These are phyloP conservation scores for Oostethus manadensis DNA, from an alignment of 2,113 vertebrate genomes.

Conservation along the genomic window DNA sequence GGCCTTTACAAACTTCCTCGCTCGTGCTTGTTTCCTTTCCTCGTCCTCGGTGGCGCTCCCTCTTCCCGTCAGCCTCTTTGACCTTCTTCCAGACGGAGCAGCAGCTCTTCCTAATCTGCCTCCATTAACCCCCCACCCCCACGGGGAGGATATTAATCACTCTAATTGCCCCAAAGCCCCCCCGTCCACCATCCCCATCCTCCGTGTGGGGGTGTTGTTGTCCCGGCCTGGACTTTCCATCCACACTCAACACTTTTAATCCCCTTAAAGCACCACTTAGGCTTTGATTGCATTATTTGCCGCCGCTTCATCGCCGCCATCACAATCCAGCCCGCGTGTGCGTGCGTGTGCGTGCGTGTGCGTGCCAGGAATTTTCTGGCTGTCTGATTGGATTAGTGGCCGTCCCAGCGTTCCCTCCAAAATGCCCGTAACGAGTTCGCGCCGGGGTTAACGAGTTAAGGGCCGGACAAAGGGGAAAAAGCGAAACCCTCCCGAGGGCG, in stretches of 20 bases:
- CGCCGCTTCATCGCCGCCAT: slow-evolving; percentile 30
- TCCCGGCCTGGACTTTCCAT: background rate
- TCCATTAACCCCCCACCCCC: slow-evolving; percentile 49
- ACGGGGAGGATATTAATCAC: slow-evolving; percentile 58
- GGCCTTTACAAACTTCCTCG: too few species aligned
- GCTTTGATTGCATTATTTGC: slow-evolving; percentile 60
- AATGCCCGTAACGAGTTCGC: slow-evolving; percentile 55
- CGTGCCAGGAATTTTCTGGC: slow-evolving; percentile 30
- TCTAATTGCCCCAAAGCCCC: slow-evolving; percentile 57
- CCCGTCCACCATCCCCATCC: background rate
- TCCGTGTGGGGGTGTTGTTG: background rate
- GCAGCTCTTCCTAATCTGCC: slow-evolving; percentile 63
- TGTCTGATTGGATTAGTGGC: slow-evolving; percentile 47
- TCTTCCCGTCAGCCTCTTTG: slow-evolving; percentile 21
- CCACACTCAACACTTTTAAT: slow-evolving; percentile 37
- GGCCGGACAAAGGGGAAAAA: too few species aligned
- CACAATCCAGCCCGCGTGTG: slow-evolving; percentile 25
- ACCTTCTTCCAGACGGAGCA: slow-evolving; percentile 34
- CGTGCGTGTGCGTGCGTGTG: slow-evolving; percentile 3
- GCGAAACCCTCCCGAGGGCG: background rate
- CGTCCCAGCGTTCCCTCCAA: slow-evolving; percentile 21
- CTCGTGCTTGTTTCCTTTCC: too few species aligned
- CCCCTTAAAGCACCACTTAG: slow-evolving; percentile 56
- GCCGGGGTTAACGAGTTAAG: slow-evolving; percentile 43
- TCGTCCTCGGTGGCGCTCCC: background rate